Evolutionary conservation across 2,888 invertebrate genomes (phyloP).

Genomic region (Trachelus iudaicus): DNA sequence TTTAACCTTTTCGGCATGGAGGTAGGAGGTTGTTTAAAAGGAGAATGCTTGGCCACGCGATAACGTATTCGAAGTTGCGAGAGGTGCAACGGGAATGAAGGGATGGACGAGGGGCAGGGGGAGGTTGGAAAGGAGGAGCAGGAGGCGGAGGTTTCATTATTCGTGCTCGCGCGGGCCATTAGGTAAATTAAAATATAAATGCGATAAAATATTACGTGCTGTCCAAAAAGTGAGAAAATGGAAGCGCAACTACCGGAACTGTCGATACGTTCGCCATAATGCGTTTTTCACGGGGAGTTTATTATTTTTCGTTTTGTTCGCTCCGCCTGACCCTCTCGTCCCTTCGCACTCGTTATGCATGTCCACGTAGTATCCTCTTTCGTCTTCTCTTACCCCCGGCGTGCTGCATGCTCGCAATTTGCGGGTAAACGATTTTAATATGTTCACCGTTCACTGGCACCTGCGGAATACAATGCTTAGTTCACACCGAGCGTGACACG

Average conservation of each 20-base stretch:
- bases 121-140: background rate
- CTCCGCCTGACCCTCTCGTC: background rate
- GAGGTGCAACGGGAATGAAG: background rate
- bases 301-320: background rate
- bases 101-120: background rate
- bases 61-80: background rate
- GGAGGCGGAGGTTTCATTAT: conserved; percentile 16
- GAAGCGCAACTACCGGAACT: background rate
- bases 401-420: background rate
- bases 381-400: background rate
- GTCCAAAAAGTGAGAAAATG: background rate
- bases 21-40: background rate
- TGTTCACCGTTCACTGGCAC: background rate
- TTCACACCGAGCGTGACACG: background rate
- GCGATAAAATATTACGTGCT: conserved; percentile 7
- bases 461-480: background rate
- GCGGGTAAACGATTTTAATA: background rate
- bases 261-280: background rate
- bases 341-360: background rate
- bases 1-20: background rate
- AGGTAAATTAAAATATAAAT: conserved; percentile 19
- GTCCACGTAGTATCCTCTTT: background rate
- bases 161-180: conserved; percentile 16
- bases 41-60: background rate
- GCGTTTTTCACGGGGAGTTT: background rate